Conservation (phyloP, 2,888 invertebrate genomes). For the Melitaea athalia region DNA sequence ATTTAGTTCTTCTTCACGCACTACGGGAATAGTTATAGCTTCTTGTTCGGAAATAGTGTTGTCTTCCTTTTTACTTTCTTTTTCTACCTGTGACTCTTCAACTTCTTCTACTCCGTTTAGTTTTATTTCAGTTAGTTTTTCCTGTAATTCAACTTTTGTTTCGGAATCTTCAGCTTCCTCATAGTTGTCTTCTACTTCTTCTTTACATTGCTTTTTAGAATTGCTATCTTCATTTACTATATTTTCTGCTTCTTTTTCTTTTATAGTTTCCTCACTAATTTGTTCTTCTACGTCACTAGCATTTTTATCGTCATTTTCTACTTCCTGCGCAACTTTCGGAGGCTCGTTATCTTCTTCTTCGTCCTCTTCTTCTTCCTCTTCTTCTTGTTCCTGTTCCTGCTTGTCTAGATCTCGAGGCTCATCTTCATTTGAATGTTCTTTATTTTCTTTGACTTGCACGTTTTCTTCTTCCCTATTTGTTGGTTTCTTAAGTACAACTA, state of each 20-base stretch:
- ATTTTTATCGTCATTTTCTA: conserved; percentile 42
- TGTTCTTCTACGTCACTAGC: conserved; percentile 40
- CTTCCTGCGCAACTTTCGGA: conserved; percentile 45
- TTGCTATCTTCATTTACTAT: conserved; percentile 33
- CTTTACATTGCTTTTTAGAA: conserved; percentile 45
- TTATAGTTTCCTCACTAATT: conserved; percentile 35
- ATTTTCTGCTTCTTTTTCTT: conserved; percentile 38
- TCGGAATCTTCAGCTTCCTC: conserved; percentile 45
- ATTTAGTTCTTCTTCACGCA: conserved; percentile 37
- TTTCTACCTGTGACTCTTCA: conserved; percentile 13
- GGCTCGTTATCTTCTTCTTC: conserved; percentile 47
- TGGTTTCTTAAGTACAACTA: conserved; percentile 36
- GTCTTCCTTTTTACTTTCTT: conserved; percentile 41
- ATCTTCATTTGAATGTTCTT: conserved; percentile 41
- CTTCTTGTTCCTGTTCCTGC: conserved; percentile 37
- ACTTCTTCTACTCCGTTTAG: not conserved
- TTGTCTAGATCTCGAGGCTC: conserved; percentile 39
- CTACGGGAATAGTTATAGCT: not conserved
- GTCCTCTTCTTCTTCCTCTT: conserved; percentile 36
- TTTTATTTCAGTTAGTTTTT: not conserved
- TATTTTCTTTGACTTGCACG: conserved; percentile 30
- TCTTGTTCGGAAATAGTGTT: conserved; percentile 34
- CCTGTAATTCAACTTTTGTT: conserved; percentile 42
- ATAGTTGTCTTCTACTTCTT: conserved; percentile 44
- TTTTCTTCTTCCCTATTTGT: conserved; percentile 35